Conservation (phyloP, 2,113 vertebrate species). For the human (Homo sapiens) region GRCh38 chr21:35424001-35424500, state of each 20-base stretch:
- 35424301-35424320: neutral
- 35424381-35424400: slow-evolving; percentile 40
- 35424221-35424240: neutral
- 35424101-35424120: neutral
- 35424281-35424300: neutral
- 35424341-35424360: slow-evolving; percentile 53
- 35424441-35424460: neutral
- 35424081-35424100: neutral
- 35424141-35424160: too few species aligned
- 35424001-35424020: fast-evolving
- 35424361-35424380: slow-evolving; percentile 38
- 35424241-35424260: neutral
- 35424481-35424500: neutral
- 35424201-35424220: neutral
- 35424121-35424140: neutral
- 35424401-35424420: slow-evolving; percentile 20
- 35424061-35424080: fast-evolving
- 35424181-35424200: neutral
- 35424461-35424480: neutral
- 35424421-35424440: neutral
- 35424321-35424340: neutral
- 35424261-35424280: neutral
- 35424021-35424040: neutral
- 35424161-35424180: neutral
- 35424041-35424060: fast-evolving